Evolutionary conservation across 2,888 invertebrate genomes (phyloP).

Genomic region (Salpingus planirostris): DNA sequence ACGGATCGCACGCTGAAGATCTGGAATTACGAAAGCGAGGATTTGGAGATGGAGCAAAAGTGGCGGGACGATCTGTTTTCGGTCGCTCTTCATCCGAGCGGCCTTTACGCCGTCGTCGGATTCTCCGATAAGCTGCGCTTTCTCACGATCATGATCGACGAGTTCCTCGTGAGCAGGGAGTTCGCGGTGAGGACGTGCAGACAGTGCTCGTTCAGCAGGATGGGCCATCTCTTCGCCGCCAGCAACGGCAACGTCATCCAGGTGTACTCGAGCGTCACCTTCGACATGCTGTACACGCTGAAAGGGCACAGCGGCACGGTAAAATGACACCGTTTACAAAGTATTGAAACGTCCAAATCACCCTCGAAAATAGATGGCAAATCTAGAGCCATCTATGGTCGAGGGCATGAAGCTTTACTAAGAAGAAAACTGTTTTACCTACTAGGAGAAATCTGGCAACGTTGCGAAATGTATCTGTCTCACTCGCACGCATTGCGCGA

Average conservation of each 20-base stretch:
- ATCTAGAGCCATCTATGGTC: no score
- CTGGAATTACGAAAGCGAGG: constrained; percentile 86
- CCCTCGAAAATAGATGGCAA: no score
- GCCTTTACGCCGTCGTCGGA: constrained; percentile 78
- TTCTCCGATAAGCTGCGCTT: constrained; percentile 86
- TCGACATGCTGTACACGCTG: constrained; percentile 62
- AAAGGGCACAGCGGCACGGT: constrained; percentile 68
- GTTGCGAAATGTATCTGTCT: no score
- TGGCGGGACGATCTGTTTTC: constrained; percentile 78
- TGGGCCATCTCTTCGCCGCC: constrained; percentile 86
- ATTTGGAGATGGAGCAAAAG: constrained; percentile 52
- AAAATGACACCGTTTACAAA: no score
- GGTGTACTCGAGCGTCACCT: constrained; percentile 74
- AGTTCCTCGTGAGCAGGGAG: constrained; percentile 58
- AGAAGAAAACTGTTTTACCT: no score
- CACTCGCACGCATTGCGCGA: no score
- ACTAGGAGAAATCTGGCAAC: no score
- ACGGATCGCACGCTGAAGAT: constrained; percentile 77
- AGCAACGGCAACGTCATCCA: constrained; percentile 79
- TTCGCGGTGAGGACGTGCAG: constrained; percentile 64
- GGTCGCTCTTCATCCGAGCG: constrained; percentile 68
- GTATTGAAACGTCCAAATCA: no score
- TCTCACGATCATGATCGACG: constrained; percentile 81
- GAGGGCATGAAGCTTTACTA: no score
- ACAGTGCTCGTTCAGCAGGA: constrained; percentile 70